Evolutionary conservation across 2,888 invertebrate species (phyloP).

Genomic region (Hoplodrina blanda): DNA sequence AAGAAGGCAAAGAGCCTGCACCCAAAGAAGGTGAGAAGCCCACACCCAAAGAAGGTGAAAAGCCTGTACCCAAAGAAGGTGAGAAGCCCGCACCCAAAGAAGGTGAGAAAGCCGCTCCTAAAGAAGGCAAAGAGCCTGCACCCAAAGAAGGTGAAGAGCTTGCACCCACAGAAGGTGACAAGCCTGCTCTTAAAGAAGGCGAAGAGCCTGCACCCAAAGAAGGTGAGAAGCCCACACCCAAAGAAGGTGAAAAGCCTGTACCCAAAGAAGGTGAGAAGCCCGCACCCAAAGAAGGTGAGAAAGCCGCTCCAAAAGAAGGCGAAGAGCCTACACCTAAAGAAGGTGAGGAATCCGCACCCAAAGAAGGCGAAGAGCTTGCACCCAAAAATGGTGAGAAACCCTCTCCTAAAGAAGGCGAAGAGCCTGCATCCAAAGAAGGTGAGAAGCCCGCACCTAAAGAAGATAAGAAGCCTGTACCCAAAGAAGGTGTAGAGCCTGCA

Average conservation of each 20-base stretch:
- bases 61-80: background rate
- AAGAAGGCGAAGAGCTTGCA: slow-evolving; percentile 31
- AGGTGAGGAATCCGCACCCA: slow-evolving; percentile 8
- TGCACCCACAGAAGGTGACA: background rate
- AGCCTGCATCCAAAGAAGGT: background rate
- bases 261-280: background rate
- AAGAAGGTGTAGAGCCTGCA: background rate
- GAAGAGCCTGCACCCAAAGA: background rate
- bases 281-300: background rate
- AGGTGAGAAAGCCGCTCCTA: background rate
- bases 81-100: background rate
- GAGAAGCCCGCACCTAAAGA: background rate
- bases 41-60: background rate
- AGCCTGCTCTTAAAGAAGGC: background rate
- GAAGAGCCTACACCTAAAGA: background rate
- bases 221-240: background rate
- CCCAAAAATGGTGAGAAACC: background rate
- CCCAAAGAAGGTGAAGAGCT: background rate
- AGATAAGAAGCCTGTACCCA: background rate
- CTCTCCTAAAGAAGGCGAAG: background rate
- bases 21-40: background rate
- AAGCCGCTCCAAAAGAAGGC: background rate
- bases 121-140: background rate
- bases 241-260: background rate
- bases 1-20: background rate